Conservation (phyloP, 1,140 invertebrate species). For the Drosophila leontia region DNA sequence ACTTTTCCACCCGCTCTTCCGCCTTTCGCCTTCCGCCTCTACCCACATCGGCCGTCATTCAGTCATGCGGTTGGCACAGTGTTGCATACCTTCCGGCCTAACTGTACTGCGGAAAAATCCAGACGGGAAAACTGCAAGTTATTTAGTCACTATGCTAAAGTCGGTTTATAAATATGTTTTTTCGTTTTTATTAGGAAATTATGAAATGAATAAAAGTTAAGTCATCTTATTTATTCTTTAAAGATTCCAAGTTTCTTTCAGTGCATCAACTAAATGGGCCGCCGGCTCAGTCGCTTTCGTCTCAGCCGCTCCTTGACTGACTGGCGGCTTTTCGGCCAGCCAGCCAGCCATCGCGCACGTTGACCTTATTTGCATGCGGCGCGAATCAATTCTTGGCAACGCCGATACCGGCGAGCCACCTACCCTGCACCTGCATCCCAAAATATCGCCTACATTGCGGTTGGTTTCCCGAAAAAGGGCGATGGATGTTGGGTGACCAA, state of each 20-base stretch:
- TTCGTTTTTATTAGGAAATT: too few relatives aligned
- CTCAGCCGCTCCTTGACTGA: constrained; percentile 44
- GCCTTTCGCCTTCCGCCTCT: not conserved
- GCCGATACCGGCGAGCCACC: not conserved
- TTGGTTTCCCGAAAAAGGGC: constrained; percentile 24
- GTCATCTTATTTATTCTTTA: too few relatives aligned
- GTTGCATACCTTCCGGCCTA: constrained; percentile 72
- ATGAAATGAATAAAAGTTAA: too few relatives aligned
- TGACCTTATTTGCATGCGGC: constrained; percentile 80
- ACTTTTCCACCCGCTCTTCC: constrained; percentile 1
- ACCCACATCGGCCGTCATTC: constrained; percentile 42
- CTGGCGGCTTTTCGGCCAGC: constrained; percentile 62
- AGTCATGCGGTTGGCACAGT: constrained; percentile 66
- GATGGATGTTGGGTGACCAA: constrained; percentile 57
- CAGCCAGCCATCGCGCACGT: constrained; percentile 52
- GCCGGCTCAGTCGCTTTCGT: constrained; percentile 31
- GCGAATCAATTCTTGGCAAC: constrained; percentile 75
- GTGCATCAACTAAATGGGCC: constrained; percentile 38
- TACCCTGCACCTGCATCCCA: not conserved
- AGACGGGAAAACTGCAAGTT: not conserved
- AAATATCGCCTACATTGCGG: constrained; percentile 51
- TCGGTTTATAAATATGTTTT: too few relatives aligned
- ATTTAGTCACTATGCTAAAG: not conserved
- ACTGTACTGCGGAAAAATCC: constrained; percentile 29
- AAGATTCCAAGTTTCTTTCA: not conserved